These are phyloP conservation scores for Catamblyrhynchus diadema DNA, from an alignment of 2,797 vertebrate genomes.

Conservation along the genomic window DNA sequence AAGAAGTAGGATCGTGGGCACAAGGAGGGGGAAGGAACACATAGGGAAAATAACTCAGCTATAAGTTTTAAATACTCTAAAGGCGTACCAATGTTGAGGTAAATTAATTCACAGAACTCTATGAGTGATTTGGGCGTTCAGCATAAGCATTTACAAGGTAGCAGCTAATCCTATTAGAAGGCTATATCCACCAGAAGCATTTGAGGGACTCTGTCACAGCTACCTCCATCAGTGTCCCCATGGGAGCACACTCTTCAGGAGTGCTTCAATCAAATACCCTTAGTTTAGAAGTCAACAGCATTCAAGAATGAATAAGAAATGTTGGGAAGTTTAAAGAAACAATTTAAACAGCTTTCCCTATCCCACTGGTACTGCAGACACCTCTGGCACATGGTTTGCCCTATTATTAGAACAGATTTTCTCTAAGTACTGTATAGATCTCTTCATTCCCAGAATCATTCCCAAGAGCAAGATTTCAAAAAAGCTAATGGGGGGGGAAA, in stretches of 20 bases:
- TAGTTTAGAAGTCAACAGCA: background rate
- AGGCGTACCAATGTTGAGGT: background rate
- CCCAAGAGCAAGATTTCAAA: conserved; percentile 34
- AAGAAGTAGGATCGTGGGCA: background rate
- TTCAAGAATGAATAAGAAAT: background rate
- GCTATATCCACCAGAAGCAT: background rate
- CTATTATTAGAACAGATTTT: conserved; percentile 11
- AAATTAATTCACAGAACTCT: background rate
- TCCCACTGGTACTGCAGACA: background rate
- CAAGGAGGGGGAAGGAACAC: background rate
- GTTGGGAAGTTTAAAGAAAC: background rate
- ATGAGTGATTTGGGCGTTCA: background rate
- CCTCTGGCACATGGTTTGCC: conserved; percentile 5
- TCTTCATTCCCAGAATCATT: conserved; percentile 54
- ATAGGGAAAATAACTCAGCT: background rate
- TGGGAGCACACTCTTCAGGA: background rate
- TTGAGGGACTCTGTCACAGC: background rate
- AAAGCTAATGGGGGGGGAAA: background rate
- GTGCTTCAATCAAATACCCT: background rate
- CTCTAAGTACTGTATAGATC: conserved; percentile 12
- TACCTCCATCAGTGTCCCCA: background rate
- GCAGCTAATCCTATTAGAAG: background rate
- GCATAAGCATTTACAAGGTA: background rate
- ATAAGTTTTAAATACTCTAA: background rate
- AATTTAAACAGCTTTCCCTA: background rate